A percentile compares a stretch with the other conserved stretches of the same genome.
These are phyloP conservation scores for Lypha dubia DNA, from an alignment of 2,888 invertebrate species.

Conservation along the genomic window DNA sequence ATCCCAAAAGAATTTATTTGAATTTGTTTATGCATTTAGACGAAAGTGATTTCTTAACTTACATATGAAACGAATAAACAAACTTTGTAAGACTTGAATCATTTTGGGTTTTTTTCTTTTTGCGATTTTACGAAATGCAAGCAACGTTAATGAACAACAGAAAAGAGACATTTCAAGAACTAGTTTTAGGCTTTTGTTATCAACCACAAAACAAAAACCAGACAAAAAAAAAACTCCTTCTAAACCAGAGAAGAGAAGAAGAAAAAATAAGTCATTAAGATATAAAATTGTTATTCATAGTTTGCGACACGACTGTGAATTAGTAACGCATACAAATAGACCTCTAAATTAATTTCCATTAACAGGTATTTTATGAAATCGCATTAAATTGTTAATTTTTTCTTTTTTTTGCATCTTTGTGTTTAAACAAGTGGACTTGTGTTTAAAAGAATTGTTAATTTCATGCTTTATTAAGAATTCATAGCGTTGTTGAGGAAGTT, in stretches of 20 bases:
- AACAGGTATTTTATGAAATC: conserved; percentile 50
- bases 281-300: conserved; percentile 15
- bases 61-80: no score
- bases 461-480: conserved; percentile 60
- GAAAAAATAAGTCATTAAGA: conserved; percentile 16
- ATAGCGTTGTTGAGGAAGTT: conserved; percentile 53
- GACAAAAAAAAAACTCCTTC: no score
- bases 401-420: conserved; percentile 37
- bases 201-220: conserved; percentile 12
- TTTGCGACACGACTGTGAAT: background rate
- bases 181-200: conserved; percentile 43
- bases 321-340: conserved; percentile 23
- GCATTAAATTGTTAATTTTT: conserved; percentile 27
- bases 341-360: conserved; percentile 17
- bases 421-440: conserved; percentile 33
- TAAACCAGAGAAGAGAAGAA: background rate
- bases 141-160: background rate
- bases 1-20: no score
- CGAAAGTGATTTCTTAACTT: no score
- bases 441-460: conserved; percentile 45
- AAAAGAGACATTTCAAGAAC: conserved; percentile 22
- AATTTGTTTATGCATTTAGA: no score
- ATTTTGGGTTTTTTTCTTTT: conserved; percentile 19
- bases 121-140: background rate
- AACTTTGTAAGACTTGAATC: background rate